Percentiles rank a stretch among this genome's conserved stretches.
These are phyloP conservation scores for Gymnocheta viridis DNA, from an alignment of 2,888 invertebrate species.

Conservation along the genomic window DNA sequence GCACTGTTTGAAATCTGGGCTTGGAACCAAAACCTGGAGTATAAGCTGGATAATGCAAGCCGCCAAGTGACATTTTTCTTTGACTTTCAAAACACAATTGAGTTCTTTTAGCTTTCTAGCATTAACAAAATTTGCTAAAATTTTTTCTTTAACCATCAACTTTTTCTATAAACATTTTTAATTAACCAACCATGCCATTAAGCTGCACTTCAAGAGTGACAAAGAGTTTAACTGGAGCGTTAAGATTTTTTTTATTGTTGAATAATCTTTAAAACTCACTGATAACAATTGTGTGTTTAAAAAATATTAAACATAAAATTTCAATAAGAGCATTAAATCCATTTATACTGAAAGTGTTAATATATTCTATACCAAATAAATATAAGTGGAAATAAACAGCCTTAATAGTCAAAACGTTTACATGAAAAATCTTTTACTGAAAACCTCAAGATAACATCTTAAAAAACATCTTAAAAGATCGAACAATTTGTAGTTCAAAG, in stretches of 20 bases:
- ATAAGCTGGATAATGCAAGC: slow-evolving; percentile 49
- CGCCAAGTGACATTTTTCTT: slow-evolving; percentile 39
- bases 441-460: too few relatives aligned
- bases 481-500: too few relatives aligned
- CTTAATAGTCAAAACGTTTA: too few relatives aligned
- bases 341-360: too few relatives aligned
- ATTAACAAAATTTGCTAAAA: slow-evolving; percentile 5
- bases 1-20: slow-evolving; percentile 54
- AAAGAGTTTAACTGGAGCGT: slow-evolving; percentile 54
- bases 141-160: neutral
- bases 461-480: too few relatives aligned
- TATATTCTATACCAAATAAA: too few relatives aligned
- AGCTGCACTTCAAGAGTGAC: slow-evolving; percentile 38
- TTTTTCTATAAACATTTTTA: neutral
- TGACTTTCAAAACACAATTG: slow-evolving; percentile 23
- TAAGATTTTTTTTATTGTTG: neutral
- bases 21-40: slow-evolving; percentile 52
- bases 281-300: neutral
- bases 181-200: slow-evolving; percentile 45
- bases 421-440: neutral
- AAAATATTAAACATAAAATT: too few relatives aligned
- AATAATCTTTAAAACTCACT: neutral
- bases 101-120: slow-evolving; percentile 2
- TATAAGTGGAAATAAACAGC: too few relatives aligned
- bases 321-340: too few relatives aligned